Evolutionary conservation across 2,113 vertebrate species (phyloP).

Genomic region (Labeo catla): DNA sequence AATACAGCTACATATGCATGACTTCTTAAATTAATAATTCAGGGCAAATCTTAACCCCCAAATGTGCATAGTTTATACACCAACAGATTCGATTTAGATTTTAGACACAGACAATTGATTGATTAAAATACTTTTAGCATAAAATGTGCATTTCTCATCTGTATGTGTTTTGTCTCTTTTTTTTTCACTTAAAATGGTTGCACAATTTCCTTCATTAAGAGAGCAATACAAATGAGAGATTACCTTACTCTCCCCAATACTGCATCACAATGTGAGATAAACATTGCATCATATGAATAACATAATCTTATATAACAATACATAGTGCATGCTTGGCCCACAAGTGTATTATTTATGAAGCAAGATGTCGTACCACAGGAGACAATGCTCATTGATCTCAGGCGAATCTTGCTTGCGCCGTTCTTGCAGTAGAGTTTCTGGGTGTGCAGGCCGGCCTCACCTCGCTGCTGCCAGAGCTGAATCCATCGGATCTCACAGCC

Average conservation of each 20-base stretch:
- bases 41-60: background rate
- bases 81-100: background rate
- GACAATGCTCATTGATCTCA: conserved; percentile 91
- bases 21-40: background rate
- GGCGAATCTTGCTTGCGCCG: conserved; percentile 80
- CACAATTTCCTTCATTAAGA: background rate
- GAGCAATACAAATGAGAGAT: background rate
- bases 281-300: conserved; percentile 3
- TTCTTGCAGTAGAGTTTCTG: conserved; percentile 89
- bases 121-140: too few relatives aligned
- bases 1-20: too few relatives aligned
- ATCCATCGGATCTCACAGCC: conserved; percentile 97
- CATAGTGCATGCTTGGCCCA: background rate
- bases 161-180: background rate
- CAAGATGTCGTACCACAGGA: conserved; percentile 83
- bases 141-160: background rate
- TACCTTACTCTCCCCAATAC: background rate
- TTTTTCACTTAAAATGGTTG: background rate
- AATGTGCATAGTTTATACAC: too few relatives aligned
- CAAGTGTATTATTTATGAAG: conserved; percentile 14
- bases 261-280: conserved; percentile 1
- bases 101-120: background rate
- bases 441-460: conserved; percentile 84
- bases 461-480: conserved; percentile 94
- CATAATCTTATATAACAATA: background rate